Conservation (phyloP, 1,140 invertebrate genomes). For the Cardiocondyla obscurior region DNA sequence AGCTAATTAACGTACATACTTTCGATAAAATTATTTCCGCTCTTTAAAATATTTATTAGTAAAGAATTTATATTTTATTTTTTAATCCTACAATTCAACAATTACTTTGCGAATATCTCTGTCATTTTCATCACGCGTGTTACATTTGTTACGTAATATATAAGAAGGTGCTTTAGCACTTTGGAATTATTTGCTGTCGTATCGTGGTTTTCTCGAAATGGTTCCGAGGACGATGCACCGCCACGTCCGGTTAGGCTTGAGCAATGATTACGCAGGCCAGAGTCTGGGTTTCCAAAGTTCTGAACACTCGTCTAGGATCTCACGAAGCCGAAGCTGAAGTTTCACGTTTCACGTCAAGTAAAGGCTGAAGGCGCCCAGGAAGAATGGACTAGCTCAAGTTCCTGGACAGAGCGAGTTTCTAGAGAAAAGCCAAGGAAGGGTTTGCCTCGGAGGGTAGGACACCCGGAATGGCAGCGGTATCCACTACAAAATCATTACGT, state of each 20-base stretch:
- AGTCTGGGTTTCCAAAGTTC: constrained; percentile 61
- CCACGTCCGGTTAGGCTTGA: constrained; percentile 52
- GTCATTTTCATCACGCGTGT: background rate
- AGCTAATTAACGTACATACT: no score
- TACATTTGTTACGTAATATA: background rate
- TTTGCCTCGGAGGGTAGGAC: background rate
- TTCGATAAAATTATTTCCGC: background rate
- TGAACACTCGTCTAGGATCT: constrained; percentile 60
- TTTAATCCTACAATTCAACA: background rate
- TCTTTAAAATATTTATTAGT: background rate
- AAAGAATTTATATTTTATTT: background rate
- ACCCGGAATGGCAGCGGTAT: constrained; percentile 1
- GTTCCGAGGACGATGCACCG: background rate
- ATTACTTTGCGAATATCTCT: background rate
- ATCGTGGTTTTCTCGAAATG: background rate
- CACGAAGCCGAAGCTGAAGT: constrained; percentile 68
- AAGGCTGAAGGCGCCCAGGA: constrained; percentile 45
- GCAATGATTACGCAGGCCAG: constrained; percentile 62
- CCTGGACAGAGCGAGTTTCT: constrained; percentile 60
- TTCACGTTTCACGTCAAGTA: constrained; percentile 56
- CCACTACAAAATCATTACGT: constrained; percentile 58
- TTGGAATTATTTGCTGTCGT: background rate
- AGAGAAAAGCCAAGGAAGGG: constrained; percentile 23
- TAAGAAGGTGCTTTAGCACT: background rate
- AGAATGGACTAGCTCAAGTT: constrained; percentile 64